phyloP scores from a whole-genome alignment of 35 echinoderm and acorn worm genomes.

The Hemicentrotus pulcherrimus region DNA sequence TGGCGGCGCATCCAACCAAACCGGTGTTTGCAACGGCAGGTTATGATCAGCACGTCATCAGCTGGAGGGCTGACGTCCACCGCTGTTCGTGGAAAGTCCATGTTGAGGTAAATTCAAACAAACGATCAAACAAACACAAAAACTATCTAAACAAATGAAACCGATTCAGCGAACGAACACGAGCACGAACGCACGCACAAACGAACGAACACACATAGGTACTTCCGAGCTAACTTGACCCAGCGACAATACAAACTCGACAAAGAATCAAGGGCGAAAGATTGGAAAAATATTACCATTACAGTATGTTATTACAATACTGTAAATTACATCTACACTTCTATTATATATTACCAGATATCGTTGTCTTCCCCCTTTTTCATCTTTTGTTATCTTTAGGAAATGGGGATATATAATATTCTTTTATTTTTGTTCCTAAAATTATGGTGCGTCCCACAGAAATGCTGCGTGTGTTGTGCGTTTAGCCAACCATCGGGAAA shows the following conservation, averaged over 20 bases:
- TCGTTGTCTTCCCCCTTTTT: too few species aligned
- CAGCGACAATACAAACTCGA: too few species aligned
- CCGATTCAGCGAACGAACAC: neutral
- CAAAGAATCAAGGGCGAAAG: too few species aligned
- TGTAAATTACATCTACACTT: too few species aligned
- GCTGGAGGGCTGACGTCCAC: slow-evolving; percentile 82
- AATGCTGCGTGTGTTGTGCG: slow-evolving; percentile 77
- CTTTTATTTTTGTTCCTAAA: neutral
- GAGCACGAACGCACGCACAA: too few species aligned
- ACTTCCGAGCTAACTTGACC: too few species aligned
- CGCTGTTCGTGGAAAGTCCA: slow-evolving; percentile 82
- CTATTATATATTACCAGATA: too few species aligned
- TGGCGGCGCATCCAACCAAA: slow-evolving; percentile 76
- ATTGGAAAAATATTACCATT: too few species aligned
- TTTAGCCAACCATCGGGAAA: slow-evolving; percentile 69
- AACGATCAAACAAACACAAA: too few species aligned
- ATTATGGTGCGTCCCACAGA: slow-evolving; percentile 44
- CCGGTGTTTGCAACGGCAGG: slow-evolving; percentile 83
- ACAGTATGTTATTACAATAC: too few species aligned
- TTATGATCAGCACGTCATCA: slow-evolving; percentile 71
- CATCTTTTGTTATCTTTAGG: neutral
- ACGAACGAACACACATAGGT: too few species aligned
- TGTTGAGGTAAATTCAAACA: slow-evolving; percentile 63
- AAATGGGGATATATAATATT: neutral
- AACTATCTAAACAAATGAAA: neutral